Evolutionary conservation across 2,113 vertebrate genomes (phyloP), one percentile per base, ranked within the genome.

Genomic region (Nyctibius bracteatus): DNA sequence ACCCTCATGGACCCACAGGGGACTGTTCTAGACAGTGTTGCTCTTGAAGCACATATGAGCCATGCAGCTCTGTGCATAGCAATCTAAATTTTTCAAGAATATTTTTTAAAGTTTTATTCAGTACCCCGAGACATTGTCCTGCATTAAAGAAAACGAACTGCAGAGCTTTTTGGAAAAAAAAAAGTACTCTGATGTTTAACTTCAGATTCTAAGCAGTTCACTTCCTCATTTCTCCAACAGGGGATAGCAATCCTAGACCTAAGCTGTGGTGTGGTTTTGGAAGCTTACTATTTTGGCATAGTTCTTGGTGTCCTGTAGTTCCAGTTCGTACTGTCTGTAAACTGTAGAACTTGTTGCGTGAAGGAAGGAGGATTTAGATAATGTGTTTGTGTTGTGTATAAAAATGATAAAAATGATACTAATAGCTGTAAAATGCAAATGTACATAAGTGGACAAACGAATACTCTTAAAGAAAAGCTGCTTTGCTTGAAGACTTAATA

Each of bases 401-500:
- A 94, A 90, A 37, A 58, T 93, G 74, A 52, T 84, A 79, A 88
- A 91, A 67, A 51, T 54, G 8, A 31, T 89, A 54, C 65, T 91
- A 72, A 49, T 68, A 57, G 55, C 67, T 79, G 58, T 92, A 91
- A 96, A 91, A 89, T 66, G 49, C 43, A 78, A 79, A 84, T 71
- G 20, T 81, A 61, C 37, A 0, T 24, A 63, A 93, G 35, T 81
- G 87, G 41, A 55, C 33, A 67, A 75, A 74, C 7, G 17, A 86
- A 78, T 70, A 55, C 47, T 94, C 73, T 90, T 80, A 80, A 86
- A 49, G 61, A 91, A 94, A 92, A 95, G 47, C 61, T 91, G 63
- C 75, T 90, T 96, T 93, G 33, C 55, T 75, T 80, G 88, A 94
- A 94, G 61, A 62, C 86, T 92, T 92, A 94, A 94, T 51, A 35